Base-by-base conservation (phyloP, 2,113 vertebrate genomes). In the Chrysochloris asiatica region DNA sequence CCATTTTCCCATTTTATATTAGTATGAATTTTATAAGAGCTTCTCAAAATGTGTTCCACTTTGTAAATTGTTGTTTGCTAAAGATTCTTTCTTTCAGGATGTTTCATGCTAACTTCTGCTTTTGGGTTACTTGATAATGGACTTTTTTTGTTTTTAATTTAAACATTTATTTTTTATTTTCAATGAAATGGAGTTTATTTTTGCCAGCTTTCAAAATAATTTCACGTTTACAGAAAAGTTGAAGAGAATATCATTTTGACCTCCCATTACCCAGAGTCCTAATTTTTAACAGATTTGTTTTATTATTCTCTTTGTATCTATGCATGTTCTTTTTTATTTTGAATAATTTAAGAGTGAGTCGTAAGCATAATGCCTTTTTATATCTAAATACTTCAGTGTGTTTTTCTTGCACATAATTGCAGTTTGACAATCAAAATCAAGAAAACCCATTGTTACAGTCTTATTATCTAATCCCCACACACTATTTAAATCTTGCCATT, bases 281-380 rank as follows among this genome's bases (percentile, higher is more conserved):
- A 84, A 38, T 93, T 84, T 21, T 90, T 91, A 92, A 50, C 26
- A 77, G 8, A 43, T 71, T 83, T 73, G 19, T 45, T 59, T 86
- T 80, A 79, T 30, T 8, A 52, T 88, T 86, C 9, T 83, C 33
- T 75, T 28, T 65, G 1, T 72, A 16, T 76, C 69, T 71, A 16
- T 48, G 63, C 0, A 38, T 48, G n/a, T n/a, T n/a, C n/a, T n/a
- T n/a, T n/a, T n/a, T 54, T 63, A 73, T 71, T 71, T 90, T 48
- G 11, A 86, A 81, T 1, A 38, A 13, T 90, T 61, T 87, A 72
- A 86, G 43, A 73, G 17, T 73, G 30, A 30, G 41, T 73, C 47
- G 13, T 43, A 28, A 22, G 30, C 43, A 73, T 45, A 36, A 47
- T 45, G 71, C 22, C 71, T 6, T 36, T 47, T 73, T 73, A 47